Base-by-base conservation (phyloP, 2,113 vertebrate genomes). In the Archocentrus centrarchus region DNA sequence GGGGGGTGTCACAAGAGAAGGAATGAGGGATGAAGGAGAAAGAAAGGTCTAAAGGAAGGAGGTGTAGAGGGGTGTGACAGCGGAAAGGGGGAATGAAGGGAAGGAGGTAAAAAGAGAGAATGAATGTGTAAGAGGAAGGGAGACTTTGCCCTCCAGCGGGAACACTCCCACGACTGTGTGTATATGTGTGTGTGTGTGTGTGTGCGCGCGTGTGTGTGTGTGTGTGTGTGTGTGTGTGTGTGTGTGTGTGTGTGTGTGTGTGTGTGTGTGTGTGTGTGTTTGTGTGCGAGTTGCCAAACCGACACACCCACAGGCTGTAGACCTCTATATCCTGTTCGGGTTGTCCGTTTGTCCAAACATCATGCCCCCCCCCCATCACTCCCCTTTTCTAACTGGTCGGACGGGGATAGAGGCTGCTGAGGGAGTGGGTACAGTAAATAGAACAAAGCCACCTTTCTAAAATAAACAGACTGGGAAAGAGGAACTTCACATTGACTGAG, bases 291-390 rank as follows among this genome's bases (percentile, higher is more conserved):
- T 84, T 93, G 91, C 94, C 87, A 94, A 93, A 90, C 90, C 82
- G 94, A 95, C 94, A 96, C 94, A 95, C 94, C 95, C 95, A 95
- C 93, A 92, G 94, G 91, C 93, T 92, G 93, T 80, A 94, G 93
- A 96, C 93, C 95, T 96, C 92, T 87, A 94, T 95, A 96, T 96
- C 95, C 95, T 96, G 95, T 94, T 93, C 91, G 80, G 91, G 92
- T 91, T 93, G 93, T 95, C 94, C 90, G 88, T 94, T 95, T 95
- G 94, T 96, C 94, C 93, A 94, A 95, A 95, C 94, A 95, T 81
- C 83, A 86, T 82, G 78, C 66, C 84, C 50, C 75, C 41, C 77
- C 79, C 84, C 70, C 68, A 37, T 84, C 59, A 60, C 85, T 86
- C 91, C 91, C 88, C 81, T 89, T 84, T 88, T 91, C 82, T 77